phyloP scores from a whole-genome alignment of 2,113 vertebrate genomes.

The Symphodus melops region DNA sequence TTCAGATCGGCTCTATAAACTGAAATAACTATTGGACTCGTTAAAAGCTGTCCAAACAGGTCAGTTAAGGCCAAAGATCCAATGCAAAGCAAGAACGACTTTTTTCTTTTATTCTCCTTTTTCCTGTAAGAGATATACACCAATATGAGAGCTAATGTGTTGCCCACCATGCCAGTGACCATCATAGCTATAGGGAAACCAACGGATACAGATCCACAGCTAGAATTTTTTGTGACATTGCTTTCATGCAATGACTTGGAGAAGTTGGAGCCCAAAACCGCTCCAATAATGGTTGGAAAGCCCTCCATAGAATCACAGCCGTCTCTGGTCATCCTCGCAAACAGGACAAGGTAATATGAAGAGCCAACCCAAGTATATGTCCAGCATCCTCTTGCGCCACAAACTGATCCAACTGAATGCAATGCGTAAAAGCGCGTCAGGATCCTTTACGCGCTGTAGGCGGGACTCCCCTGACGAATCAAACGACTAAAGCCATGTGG shows the following conservation, averaged over 20 bases:
- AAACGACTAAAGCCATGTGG: background rate
- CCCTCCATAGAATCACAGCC: slow-evolving; percentile 50
- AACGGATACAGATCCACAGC: slow-evolving; percentile 87
- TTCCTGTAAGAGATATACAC: slow-evolving; percentile 89
- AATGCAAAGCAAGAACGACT: slow-evolving; percentile 94
- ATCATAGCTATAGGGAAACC: slow-evolving; percentile 93
- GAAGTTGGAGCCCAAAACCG: slow-evolving; percentile 74
- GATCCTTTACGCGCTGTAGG: slow-evolving; percentile 57
- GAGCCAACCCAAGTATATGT: background rate
- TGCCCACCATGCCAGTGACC: slow-evolving; percentile 93
- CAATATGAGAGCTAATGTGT: slow-evolving; percentile 90
- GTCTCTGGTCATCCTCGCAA: slow-evolving; percentile 58
- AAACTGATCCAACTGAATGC: slow-evolving; percentile 23
- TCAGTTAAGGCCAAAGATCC: slow-evolving; percentile 93
- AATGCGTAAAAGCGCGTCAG: slow-evolving; percentile 57
- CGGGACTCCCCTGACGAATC: slow-evolving; percentile 49
- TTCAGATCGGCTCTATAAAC: slow-evolving; percentile 87
- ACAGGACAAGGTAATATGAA: background rate
- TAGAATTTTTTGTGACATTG: slow-evolving; percentile 54
- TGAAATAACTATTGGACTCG: slow-evolving; percentile 93
- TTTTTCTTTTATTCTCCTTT: slow-evolving; percentile 88
- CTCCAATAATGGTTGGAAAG: slow-evolving; percentile 22
- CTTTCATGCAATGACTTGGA: slow-evolving; percentile 65
- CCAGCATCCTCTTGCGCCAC: slow-evolving; percentile 23
- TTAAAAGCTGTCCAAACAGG: slow-evolving; percentile 92